Conservation (phyloP, 1,140 invertebrate species). For the Calycopis cecrops region DNA sequence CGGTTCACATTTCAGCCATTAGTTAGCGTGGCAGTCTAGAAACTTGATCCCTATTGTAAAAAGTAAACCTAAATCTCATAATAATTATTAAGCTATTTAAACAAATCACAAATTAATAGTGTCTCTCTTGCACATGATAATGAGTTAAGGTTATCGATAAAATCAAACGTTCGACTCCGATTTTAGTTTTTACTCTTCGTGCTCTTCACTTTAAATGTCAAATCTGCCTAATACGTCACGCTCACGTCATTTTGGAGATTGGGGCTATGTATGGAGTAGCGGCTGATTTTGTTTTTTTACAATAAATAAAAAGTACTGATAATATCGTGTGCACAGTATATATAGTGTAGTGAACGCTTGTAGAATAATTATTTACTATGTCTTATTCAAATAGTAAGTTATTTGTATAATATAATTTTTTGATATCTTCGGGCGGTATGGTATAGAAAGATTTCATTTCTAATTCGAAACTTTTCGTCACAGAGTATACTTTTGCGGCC, state of each 20-base stretch:
- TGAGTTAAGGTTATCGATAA: too few relatives aligned
- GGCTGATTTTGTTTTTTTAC: conserved; percentile 63
- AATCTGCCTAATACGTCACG: too few relatives aligned
- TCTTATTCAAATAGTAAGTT: conserved; percentile 72
- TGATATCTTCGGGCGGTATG: conserved; percentile 16
- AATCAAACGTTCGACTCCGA: too few relatives aligned
- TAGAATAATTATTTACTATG: conserved; percentile 49
- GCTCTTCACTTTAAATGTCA: too few relatives aligned
- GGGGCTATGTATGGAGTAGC: conserved; percentile 51
- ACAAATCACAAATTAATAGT: too few relatives aligned
- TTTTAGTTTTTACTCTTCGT: too few relatives aligned
- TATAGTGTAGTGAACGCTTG: conserved; percentile 37
- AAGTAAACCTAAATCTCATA: too few relatives aligned
- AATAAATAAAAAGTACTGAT: conserved; percentile 55
- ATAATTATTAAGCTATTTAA: too few relatives aligned
- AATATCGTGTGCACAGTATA: conserved; percentile 38
- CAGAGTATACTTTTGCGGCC: conserved; percentile 93
- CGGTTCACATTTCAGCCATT: too few relatives aligned
- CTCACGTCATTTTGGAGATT: conserved; percentile 57
- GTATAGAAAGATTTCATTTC: conserved; percentile 4
- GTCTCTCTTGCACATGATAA: too few relatives aligned
- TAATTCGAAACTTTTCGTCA: conserved; percentile 49
- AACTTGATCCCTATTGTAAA: too few relatives aligned
- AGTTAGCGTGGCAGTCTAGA: too few relatives aligned
- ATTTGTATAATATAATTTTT: conserved; percentile 21